phyloP scores from a whole-genome alignment of 2,797 vertebrate genomes.

The Peromyscus melanophrys region DNA sequence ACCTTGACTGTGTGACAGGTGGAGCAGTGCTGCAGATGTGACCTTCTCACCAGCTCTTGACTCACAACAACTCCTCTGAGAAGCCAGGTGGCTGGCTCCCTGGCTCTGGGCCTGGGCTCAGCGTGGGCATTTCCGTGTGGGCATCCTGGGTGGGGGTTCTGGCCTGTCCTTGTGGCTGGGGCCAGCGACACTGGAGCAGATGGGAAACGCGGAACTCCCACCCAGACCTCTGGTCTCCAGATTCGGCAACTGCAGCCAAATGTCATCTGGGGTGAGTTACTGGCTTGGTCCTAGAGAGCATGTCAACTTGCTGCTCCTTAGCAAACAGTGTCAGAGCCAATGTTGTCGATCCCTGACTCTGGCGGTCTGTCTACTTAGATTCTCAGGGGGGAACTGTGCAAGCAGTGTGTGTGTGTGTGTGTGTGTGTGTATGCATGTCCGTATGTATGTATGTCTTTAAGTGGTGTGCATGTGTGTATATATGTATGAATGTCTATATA shows the following conservation, averaged over 20 bases:
- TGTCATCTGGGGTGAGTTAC: fast-evolving
- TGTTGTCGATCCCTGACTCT: neutral
- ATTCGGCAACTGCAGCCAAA: neutral
- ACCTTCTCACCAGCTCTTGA: neutral
- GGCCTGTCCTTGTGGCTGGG: neutral
- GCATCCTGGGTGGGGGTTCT: neutral
- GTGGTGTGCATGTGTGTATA: neutral
- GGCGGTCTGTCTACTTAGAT: neutral
- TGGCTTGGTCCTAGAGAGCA: neutral
- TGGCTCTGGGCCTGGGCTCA: neutral
- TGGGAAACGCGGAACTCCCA: neutral
- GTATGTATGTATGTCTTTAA: neutral
- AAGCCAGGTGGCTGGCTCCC: neutral
- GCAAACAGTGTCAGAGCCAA: neutral
- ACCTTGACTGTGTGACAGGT: neutral
- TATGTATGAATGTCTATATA: neutral
- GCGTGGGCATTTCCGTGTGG: neutral
- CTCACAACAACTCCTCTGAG: neutral
- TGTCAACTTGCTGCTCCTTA: neutral
- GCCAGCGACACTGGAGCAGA: too few relatives aligned
- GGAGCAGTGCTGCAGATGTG: neutral
- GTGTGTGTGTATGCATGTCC: neutral
- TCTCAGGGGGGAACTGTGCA: neutral
- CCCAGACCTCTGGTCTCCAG: neutral
- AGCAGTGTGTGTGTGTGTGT: neutral